phyloP scores from a whole-genome alignment of 2,888 invertebrate species.

The Esperia sulphurella region DNA sequence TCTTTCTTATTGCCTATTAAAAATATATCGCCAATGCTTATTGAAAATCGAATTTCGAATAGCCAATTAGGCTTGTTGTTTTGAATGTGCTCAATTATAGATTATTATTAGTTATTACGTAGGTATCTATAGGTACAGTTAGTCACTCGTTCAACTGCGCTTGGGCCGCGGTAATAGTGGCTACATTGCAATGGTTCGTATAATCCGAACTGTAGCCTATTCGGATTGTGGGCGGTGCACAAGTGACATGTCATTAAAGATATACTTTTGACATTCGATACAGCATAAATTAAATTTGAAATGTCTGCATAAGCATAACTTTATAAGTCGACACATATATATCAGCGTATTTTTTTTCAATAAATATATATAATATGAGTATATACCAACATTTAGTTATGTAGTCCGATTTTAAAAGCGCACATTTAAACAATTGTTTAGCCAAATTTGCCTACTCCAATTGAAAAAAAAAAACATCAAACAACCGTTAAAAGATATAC shows the following conservation, averaged over 20 bases:
- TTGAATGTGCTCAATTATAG: slow-evolving; percentile 36
- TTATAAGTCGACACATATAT: too few species aligned
- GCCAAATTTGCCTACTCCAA: too few species aligned
- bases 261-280: slow-evolving; percentile 26
- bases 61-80: slow-evolving; percentile 54
- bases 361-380: too few species aligned
- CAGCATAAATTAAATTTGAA: slow-evolving; percentile 1
- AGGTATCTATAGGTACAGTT: too few species aligned
- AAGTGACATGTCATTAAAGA: slow-evolving; percentile 50
- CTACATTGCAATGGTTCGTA: too few species aligned
- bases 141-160: too few species aligned
- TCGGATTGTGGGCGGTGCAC: slow-evolving; percentile 38
- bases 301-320: too few species aligned
- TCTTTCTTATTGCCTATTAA: slow-evolving; percentile 64
- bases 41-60: slow-evolving; percentile 63
- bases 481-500: too few species aligned
- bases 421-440: neutral
- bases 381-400: slow-evolving; percentile 35
- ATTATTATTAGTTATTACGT: slow-evolving; percentile 21
- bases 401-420: slow-evolving; percentile 8
- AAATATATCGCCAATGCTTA: slow-evolving; percentile 64
- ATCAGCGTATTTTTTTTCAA: too few species aligned
- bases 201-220: neutral
- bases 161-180: too few species aligned
- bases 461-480: too few species aligned